A percentile compares a stretch with the other conserved stretches of the same genome.
These are phyloP conservation scores for Cyphomyrus plagiostoma DNA, from an alignment of 2,113 vertebrate genomes.

Conservation along the genomic window DNA sequence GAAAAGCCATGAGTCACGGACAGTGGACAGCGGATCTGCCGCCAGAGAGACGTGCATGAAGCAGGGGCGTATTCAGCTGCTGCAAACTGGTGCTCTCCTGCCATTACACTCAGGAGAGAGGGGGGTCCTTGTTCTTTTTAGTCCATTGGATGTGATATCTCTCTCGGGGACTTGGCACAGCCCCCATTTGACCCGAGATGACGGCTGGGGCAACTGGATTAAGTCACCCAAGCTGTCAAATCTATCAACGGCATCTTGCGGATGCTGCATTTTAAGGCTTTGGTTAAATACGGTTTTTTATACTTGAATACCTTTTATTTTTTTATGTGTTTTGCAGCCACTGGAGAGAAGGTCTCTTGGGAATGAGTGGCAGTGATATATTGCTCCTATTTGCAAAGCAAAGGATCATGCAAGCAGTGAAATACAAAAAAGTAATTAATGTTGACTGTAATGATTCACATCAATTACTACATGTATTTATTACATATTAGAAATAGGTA, in stretches of 20 bases:
- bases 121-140: neutral
- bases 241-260: neutral
- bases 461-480: conserved; percentile 1
- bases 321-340: neutral
- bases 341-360: neutral
- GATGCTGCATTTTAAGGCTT: neutral
- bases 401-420: neutral
- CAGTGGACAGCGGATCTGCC: neutral
- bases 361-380: neutral
- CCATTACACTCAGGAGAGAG: neutral
- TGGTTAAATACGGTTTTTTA: neutral
- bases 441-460: neutral
- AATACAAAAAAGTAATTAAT: conserved; percentile 3
- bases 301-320: neutral
- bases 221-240: neutral
- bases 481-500: neutral
- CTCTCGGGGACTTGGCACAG: neutral
- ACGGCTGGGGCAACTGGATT: neutral
- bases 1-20: neutral
- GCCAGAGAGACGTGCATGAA: neutral
- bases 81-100: neutral
- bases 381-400: neutral
- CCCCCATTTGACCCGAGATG: neutral
- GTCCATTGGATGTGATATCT: neutral
- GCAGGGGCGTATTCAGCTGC: neutral